Evolutionary conservation across 2,888 invertebrate genomes (phyloP).

Genomic region (Pristionchus fissidentatus): DNA sequence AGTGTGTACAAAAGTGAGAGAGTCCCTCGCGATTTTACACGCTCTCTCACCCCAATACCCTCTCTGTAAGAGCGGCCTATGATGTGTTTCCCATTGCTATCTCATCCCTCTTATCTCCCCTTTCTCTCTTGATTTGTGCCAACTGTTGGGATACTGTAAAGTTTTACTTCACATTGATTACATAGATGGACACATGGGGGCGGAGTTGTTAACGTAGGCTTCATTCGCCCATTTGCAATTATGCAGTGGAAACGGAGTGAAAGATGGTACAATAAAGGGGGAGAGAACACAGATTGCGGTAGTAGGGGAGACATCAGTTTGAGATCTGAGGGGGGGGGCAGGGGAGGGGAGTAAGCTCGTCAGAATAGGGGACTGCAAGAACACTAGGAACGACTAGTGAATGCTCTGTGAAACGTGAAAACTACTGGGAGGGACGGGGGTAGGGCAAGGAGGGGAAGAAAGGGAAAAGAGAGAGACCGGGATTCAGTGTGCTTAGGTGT

Average conservation of each 20-base stretch:
- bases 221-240: not conserved
- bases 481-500: not conserved
- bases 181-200: constrained; percentile 6
- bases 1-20: too few species aligned
- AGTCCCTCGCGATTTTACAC: too few species aligned
- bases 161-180: constrained; percentile 18
- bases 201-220: not conserved
- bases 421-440: not conserved
- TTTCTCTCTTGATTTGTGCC: not conserved
- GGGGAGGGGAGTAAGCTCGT: not conserved
- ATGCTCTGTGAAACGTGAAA: too few species aligned
- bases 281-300: not conserved
- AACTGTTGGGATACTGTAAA: constrained; percentile 30
- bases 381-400: not conserved
- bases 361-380: too few species aligned
- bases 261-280: too few species aligned
- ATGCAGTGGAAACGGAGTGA: constrained; percentile 15
- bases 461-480: not conserved
- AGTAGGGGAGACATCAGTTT: not conserved
- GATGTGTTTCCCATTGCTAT: not conserved
- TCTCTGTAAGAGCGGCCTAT: too few species aligned
- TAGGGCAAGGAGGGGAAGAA: not conserved
- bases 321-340: not conserved
- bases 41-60: too few species aligned
- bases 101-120: not conserved